Percentiles rank a stretch among this genome's conserved stretches.
phyloP scores from a whole-genome alignment of 2,888 invertebrate species.

The Lapara coniferarum region DNA sequence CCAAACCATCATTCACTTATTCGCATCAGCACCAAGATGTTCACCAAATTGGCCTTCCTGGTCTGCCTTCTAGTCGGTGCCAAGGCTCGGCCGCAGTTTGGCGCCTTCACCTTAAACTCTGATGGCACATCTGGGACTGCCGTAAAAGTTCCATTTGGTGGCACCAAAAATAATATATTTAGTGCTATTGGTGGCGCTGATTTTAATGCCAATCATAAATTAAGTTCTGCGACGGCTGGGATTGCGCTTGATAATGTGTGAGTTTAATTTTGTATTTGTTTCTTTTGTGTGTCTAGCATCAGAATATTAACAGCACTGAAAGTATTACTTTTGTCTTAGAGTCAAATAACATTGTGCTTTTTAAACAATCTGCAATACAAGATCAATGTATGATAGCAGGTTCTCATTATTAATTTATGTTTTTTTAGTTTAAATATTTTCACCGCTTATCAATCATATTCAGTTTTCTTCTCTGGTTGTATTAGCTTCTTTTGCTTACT shows the following conservation, averaged over 20 bases:
- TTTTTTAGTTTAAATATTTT: too few species aligned
- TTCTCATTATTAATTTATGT: neutral
- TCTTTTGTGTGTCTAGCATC: neutral
- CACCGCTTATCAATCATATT: too few species aligned
- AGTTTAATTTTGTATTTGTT: neutral
- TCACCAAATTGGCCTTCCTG: neutral
- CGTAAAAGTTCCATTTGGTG: slow-evolving; percentile 33
- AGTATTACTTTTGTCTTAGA: neutral
- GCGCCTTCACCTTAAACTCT: slow-evolving; percentile 24
- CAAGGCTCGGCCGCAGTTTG: slow-evolving; percentile 16
- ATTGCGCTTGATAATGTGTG: slow-evolving; percentile 37
- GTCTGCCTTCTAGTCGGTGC: slow-evolving; percentile 1
- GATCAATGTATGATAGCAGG: too few species aligned
- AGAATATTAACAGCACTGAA: too few species aligned
- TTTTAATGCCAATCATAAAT: slow-evolving; percentile 25
- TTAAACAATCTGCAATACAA: too few species aligned
- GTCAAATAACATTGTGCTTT: too few species aligned
- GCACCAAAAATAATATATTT: slow-evolving; percentile 33
- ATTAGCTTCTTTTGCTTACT: neutral
- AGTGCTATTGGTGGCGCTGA: slow-evolving; percentile 44
- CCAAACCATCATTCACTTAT: neutral
- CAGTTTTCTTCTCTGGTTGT: too few species aligned
- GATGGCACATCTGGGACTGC: slow-evolving; percentile 25
- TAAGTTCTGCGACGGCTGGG: slow-evolving; percentile 36
- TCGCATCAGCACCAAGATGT: neutral